Evolutionary conservation across 1,140 invertebrate species (phyloP), one percentile per base, ranked within the genome.

Genomic region (Listronotus bonariensis): DNA sequence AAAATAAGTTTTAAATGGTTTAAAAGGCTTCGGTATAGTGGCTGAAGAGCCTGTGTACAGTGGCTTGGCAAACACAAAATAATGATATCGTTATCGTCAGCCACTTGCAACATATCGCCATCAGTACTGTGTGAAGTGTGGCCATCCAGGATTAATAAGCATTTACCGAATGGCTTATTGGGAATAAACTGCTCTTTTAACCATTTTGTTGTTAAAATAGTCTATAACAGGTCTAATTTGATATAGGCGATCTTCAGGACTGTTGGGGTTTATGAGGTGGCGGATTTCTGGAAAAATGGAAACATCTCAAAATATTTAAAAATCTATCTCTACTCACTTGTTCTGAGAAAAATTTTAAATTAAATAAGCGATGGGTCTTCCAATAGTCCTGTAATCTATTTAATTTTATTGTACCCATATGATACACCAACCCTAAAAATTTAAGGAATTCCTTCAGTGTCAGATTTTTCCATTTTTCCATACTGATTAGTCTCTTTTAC

Each of bases 381-480:
- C 70, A 72, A 53, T 72, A 72, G 45, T 72, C 61, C 40, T 70
- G 65, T 12, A 68, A 3, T 20, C 61, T n/a, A 45, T 69, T 71
- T n/a, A 71, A n/a, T 46, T 36, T 46, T 7, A 70, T 56, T 43
- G 55, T 67, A 10, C 62, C 64, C 17, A 40, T 69, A 46, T 71
- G 63, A 14, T 67, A 12, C 8, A 71, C 10, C 32, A 69, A 59
- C 11, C 59, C 69, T 51, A 71, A 43, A 54, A 71, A 71, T 12
- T 5, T 59, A 36, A 52, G 34, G 31, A 71, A 18, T 62, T 74
- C 71, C 8, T 36, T 7, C 34, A 9, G 8, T 17, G 38, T 20
- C 34, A 36, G 8, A 12, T 36, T 12, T 12, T 36, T 36, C 34
- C 34, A 36, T 36, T 9, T 6, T 34, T 34, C 5, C 34, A 12